Evolutionary conservation across 2,113 vertebrate species (phyloP).

Genomic region (Corydoras maculifer): DNA sequence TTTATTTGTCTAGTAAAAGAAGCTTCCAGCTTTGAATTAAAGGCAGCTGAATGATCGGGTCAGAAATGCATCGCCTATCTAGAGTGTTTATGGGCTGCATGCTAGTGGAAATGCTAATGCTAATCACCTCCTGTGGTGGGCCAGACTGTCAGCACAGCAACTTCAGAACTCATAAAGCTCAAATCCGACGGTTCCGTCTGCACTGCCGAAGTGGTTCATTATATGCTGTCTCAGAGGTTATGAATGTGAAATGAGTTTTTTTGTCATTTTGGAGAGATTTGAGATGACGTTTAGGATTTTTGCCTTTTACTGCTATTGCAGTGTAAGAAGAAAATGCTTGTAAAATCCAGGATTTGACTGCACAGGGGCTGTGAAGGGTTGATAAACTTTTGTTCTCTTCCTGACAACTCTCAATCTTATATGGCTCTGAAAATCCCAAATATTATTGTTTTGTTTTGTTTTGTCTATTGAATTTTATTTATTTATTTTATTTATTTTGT

Average conservation of each 20-base stretch:
- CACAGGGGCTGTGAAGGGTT: slow-evolving; percentile 32
- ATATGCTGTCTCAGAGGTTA: slow-evolving; percentile 6
- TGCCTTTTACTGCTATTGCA: slow-evolving; percentile 48
- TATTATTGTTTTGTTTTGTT: no score
- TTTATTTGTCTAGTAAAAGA: slow-evolving; percentile 52
- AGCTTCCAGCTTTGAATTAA: neutral
- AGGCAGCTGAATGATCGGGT: slow-evolving; percentile 46
- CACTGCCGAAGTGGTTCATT: neutral
- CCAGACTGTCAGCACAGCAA: neutral
- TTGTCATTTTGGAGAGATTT: slow-evolving; percentile 8
- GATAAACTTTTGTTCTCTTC: neutral
- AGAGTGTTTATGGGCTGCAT: neutral
- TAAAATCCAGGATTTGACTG: slow-evolving; percentile 53
- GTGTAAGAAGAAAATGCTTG: slow-evolving; percentile 49
- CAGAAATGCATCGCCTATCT: neutral
- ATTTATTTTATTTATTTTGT: no score
- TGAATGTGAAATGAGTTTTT: slow-evolving; percentile 16
- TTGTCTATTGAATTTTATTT: no score
- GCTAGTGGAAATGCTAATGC: slow-evolving; percentile 53
- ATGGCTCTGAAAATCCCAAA: neutral
- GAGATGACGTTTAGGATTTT: neutral
- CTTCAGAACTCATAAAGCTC: slow-evolving; percentile 1
- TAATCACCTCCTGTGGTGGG: neutral
- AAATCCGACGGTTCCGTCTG: neutral
- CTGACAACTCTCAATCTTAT: neutral